A percentile compares a stretch with the other conserved stretches of the same genome.
These are phyloP conservation scores for Eumaeus atala DNA, from an alignment of 1,140 invertebrate genomes.

Conservation along the genomic window DNA sequence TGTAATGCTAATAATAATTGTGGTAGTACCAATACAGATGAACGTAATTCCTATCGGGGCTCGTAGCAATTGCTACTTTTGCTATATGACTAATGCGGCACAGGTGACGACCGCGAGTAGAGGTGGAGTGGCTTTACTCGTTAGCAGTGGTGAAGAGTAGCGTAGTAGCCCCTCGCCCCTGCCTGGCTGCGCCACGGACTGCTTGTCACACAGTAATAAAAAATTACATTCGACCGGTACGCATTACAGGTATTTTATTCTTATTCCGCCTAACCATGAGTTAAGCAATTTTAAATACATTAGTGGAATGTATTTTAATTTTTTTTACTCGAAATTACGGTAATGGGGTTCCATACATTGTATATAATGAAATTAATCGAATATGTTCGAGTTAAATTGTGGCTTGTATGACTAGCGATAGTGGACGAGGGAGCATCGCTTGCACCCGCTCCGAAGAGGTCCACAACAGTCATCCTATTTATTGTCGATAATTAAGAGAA, in stretches of 20 bases:
- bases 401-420: slow-evolving; percentile 23
- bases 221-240: no score
- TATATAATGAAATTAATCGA: slow-evolving; percentile 15
- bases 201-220: no score
- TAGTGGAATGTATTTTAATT: slow-evolving; percentile 10
- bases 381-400: slow-evolving; percentile 13
- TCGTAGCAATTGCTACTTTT: no score
- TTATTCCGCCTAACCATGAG: slow-evolving; percentile 51
- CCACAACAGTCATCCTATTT: slow-evolving; percentile 67
- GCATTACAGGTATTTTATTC: slow-evolving; percentile 20
- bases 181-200: no score
- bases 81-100: no score
- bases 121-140: no score
- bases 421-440: slow-evolving; percentile 27
- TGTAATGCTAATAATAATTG: no score
- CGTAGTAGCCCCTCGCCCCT: no score
- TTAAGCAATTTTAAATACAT: slow-evolving; percentile 36
- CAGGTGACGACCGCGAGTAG: no score
- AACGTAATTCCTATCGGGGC: no score
- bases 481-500: slow-evolving; percentile 61
- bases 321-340: slow-evolving; percentile 2
- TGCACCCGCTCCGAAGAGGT: slow-evolving; percentile 54
- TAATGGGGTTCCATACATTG: neutral
- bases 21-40: no score
- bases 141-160: no score